A percentile compares a stretch with the other conserved stretches of the same genome.
These are phyloP conservation scores for Maccullochella peelii DNA, from an alignment of 2,113 vertebrate species.

Conservation along the genomic window DNA sequence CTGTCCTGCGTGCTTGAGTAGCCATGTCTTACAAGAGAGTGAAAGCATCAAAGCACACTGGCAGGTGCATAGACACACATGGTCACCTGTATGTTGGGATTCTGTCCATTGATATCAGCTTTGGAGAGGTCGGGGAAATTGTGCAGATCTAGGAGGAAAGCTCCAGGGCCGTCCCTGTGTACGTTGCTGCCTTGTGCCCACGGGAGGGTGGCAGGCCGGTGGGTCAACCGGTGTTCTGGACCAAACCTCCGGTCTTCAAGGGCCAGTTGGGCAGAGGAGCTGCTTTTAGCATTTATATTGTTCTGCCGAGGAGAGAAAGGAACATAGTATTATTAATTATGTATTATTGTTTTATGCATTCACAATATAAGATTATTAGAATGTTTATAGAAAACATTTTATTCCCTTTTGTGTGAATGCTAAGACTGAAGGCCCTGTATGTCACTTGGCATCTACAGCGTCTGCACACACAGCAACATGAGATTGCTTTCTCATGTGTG, in stretches of 20 bases:
- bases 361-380: not conserved
- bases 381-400: not conserved
- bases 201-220: slow-evolving; percentile 85
- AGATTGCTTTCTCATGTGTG: slow-evolving; percentile 45
- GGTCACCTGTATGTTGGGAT: slow-evolving; percentile 97
- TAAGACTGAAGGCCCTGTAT: not conserved
- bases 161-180: slow-evolving; percentile 91
- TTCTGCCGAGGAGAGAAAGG: slow-evolving; percentile 79
- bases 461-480: slow-evolving; percentile 36
- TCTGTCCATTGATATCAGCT: slow-evolving; percentile 96
- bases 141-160: slow-evolving; percentile 94
- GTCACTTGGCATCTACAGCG: slow-evolving; percentile 14
- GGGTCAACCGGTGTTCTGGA: slow-evolving; percentile 83
- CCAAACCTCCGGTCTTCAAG: slow-evolving; percentile 80
- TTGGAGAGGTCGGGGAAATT: slow-evolving; percentile 98
- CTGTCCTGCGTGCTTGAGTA: slow-evolving; percentile 73
- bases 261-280: slow-evolving; percentile 82
- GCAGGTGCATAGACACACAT: slow-evolving; percentile 62
- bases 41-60: slow-evolving; percentile 49
- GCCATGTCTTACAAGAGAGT: slow-evolving; percentile 64
- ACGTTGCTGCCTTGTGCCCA: slow-evolving; percentile 84
- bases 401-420: not conserved
- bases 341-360: not conserved
- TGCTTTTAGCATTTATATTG: slow-evolving; percentile 83
- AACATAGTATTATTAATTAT: not conserved